A percentile compares a stretch with the other conserved stretches of the same genome.
Conservation (phyloP, 2,113 vertebrate genomes). For the Chionodraco myersi region DNA sequence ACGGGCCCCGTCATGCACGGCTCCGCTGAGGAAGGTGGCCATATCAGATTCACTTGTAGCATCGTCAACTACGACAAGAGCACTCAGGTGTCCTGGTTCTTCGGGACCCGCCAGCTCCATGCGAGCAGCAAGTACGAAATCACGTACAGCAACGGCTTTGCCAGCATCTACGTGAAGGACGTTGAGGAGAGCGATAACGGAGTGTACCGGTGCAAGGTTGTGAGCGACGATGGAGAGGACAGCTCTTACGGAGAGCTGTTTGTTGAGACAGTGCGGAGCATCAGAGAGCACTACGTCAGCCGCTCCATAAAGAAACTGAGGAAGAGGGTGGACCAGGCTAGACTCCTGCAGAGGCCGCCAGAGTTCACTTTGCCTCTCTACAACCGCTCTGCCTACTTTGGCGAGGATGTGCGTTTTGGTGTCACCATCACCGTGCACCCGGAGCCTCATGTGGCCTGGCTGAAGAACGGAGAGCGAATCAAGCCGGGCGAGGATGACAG, state of each 20-base stretch:
- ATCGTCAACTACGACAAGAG: slow-evolving; percentile 93
- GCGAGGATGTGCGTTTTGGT: slow-evolving; percentile 96
- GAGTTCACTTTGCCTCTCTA: slow-evolving; percentile 98
- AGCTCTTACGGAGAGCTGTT: slow-evolving; percentile 95
- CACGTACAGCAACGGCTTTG: slow-evolving; percentile 91
- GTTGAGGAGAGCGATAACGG: slow-evolving; percentile 94
- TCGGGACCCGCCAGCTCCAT: slow-evolving; percentile 92
- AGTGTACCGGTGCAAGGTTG: slow-evolving; percentile 94
- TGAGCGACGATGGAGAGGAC: slow-evolving; percentile 94
- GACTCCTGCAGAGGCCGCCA: slow-evolving; percentile 92
- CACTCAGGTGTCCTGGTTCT: slow-evolving; percentile 96
- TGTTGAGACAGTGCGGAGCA: slow-evolving; percentile 92
- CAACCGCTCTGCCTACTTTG: slow-evolving; percentile 91
- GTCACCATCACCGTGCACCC: slow-evolving; percentile 98
- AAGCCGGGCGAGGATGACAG: slow-evolving; percentile 90
- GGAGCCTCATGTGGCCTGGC: slow-evolving; percentile 95
- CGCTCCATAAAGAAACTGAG: slow-evolving; percentile 92
- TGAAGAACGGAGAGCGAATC: slow-evolving; percentile 96
- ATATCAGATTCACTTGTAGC: slow-evolving; percentile 91
- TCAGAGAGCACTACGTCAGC: slow-evolving; percentile 90
- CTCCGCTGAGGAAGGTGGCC: slow-evolving; percentile 91
- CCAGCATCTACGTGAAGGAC: slow-evolving; percentile 96
- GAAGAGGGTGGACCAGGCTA: slow-evolving; percentile 89
- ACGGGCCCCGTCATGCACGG: slow-evolving; percentile 93
- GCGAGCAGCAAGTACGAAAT: slow-evolving; percentile 95